phyloP scores from a whole-genome alignment of 2,113 vertebrate genomes.

The Cebidichthys violaceus region DNA sequence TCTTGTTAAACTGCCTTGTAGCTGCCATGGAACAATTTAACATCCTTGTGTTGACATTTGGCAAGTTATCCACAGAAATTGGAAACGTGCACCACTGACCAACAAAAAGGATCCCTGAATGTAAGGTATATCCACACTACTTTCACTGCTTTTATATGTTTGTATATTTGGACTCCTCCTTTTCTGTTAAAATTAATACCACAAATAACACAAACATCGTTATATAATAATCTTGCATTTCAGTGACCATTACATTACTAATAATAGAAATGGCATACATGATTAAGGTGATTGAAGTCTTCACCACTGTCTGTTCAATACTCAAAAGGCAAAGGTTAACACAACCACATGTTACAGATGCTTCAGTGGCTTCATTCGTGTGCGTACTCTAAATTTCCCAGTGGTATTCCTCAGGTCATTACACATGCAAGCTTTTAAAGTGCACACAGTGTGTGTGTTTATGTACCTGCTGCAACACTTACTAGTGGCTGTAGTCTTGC shows the following conservation, averaged over 20 bases:
- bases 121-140: not conserved
- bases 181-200: not conserved
- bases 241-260: not conserved
- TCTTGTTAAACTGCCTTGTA: not conserved
- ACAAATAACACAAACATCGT: slow-evolving; percentile 1
- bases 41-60: not conserved
- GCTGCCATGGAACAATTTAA: not conserved
- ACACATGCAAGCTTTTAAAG: slow-evolving; percentile 55
- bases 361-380: slow-evolving; percentile 59
- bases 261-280: slow-evolving; percentile 41
- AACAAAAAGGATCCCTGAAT: not conserved
- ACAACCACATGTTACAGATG: slow-evolving; percentile 57
- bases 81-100: not conserved
- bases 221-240: slow-evolving; percentile 15
- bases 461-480: slow-evolving; percentile 12
- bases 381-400: slow-evolving; percentile 56
- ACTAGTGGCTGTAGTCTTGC: slow-evolving; percentile 34
- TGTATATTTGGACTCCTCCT: not conserved
- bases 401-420: slow-evolving; percentile 48
- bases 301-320: slow-evolving; percentile 51
- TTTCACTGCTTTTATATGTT: not conserved
- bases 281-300: slow-evolving; percentile 40
- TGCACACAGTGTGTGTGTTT: slow-evolving; percentile 21
- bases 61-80: not conserved
- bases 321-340: slow-evolving; percentile 62